A percentile compares a stretch with the other conserved stretches of the same genome.
phyloP scores from a whole-genome alignment of 2,797 vertebrate species.

The Numenius phaeopus region DNA sequence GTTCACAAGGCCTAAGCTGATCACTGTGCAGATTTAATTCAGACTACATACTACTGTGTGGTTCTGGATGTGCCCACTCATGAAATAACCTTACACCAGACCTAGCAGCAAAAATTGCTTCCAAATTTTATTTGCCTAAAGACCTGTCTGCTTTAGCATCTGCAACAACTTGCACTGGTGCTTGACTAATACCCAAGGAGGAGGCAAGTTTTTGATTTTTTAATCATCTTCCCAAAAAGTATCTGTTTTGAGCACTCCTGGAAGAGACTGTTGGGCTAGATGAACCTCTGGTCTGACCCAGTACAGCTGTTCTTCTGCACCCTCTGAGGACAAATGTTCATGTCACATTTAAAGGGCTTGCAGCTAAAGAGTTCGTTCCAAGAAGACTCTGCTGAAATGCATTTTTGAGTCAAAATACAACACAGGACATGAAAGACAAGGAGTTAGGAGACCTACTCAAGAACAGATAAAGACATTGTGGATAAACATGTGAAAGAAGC shows the following conservation, averaged over 20 bases:
- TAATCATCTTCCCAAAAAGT: not conserved
- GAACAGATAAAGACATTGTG: not conserved
- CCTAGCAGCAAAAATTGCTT: not conserved
- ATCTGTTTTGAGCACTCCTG: not conserved
- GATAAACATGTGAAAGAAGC: not conserved
- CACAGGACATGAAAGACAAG: not conserved
- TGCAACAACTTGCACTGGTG: not conserved
- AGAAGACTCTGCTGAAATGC: not conserved
- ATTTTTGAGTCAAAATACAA: not conserved
- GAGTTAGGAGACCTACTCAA: not conserved
- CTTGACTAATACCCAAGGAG: not conserved
- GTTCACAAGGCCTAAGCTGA: not conserved
- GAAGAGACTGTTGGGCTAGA: not conserved
- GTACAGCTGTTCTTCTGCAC: fast-evolving
- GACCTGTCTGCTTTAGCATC: not conserved
- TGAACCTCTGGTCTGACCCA: not conserved
- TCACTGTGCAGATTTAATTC: not conserved
- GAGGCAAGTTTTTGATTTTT: not conserved
- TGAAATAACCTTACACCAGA: not conserved
- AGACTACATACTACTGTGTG: not conserved
- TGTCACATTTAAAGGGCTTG: not conserved
- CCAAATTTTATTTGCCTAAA: not conserved
- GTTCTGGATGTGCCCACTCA: not conserved
- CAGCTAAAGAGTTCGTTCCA: not conserved
- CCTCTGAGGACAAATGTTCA: not conserved